Conservation (phyloP, 1,140 invertebrate genomes). For the Amphibalanus amphitrite region DNA sequence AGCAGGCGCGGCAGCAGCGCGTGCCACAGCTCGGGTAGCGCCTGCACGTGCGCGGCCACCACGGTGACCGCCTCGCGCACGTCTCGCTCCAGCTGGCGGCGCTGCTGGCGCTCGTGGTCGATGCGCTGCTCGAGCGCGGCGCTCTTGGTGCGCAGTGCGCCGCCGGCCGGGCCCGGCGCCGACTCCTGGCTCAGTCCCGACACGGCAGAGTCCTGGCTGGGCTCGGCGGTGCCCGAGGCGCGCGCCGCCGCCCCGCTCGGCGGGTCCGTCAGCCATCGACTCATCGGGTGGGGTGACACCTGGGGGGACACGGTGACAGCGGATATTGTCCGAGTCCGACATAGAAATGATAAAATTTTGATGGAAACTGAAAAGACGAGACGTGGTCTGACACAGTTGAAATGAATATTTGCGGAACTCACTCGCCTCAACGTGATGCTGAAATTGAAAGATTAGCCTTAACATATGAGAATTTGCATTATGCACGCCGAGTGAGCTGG, state of each 20-base stretch:
- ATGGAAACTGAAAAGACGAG: too few species aligned
- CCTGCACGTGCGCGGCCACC: constrained; percentile 1
- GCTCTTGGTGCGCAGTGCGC: not conserved
- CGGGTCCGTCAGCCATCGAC: not conserved
- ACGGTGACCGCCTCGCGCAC: constrained; percentile 2
- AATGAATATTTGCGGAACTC: too few species aligned
- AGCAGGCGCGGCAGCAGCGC: not conserved
- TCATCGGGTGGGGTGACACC: not conserved
- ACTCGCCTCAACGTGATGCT: too few species aligned
- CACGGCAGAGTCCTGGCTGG: not conserved
- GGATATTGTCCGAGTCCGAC: too few species aligned
- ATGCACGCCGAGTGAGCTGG: too few species aligned
- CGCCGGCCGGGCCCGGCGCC: not conserved
- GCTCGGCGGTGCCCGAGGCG: not conserved
- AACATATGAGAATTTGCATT: too few species aligned
- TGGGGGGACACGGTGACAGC: not conserved
- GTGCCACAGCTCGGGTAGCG: not conserved
- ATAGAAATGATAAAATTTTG: too few species aligned
- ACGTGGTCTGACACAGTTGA: too few species aligned
- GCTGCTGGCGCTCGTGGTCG: not conserved
- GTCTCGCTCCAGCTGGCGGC: constrained; percentile 1
- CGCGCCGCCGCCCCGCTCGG: too few species aligned
- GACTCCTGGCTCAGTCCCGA: not conserved
- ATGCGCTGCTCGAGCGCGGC: not conserved
- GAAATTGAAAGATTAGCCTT: too few species aligned